Evolutionary conservation across 2,888 invertebrate genomes (phyloP).

Genomic region (Philereme vetulata): DNA sequence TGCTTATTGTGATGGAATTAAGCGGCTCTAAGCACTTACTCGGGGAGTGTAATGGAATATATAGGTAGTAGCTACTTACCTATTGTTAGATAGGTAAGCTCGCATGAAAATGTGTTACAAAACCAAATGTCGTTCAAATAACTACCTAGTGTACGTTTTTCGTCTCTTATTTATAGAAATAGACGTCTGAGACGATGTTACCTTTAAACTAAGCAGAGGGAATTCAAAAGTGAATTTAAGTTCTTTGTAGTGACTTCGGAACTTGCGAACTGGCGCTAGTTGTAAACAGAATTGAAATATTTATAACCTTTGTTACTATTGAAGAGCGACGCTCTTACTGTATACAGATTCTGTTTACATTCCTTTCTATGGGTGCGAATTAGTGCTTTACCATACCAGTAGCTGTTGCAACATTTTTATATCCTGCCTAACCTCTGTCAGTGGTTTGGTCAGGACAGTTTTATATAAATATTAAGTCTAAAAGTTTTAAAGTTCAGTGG

Average conservation of each 20-base stretch:
- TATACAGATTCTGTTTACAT: neutral
- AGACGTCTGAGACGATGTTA: constrained; percentile 21
- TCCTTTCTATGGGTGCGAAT: too few relatives aligned
- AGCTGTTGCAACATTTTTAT: too few relatives aligned
- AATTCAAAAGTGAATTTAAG: constrained; percentile 28
- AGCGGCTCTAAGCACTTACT: constrained; percentile 8
- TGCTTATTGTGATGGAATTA: constrained; percentile 16
- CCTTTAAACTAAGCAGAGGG: constrained; percentile 25
- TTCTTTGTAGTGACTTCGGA: constrained; percentile 18
- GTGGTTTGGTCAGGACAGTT: too few relatives aligned
- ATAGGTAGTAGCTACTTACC: too few relatives aligned
- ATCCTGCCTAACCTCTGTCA: too few relatives aligned
- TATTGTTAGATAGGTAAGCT: too few relatives aligned
- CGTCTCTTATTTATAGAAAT: constrained; percentile 14
- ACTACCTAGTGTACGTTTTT: neutral
- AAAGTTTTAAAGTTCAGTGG: too few relatives aligned
- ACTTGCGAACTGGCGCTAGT: constrained; percentile 10
- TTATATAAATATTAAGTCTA: too few relatives aligned
- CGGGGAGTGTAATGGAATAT: neutral
- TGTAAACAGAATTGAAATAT: constrained; percentile 8
- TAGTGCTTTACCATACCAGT: too few relatives aligned
- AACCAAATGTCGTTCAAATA: neutral
- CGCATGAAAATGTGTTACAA: neutral
- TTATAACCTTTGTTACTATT: constrained; percentile 32
- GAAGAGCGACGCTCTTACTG: neutral